Conservation (phyloP, 2,113 vertebrate genomes). For the Choloepus hoffmanni region DNA sequence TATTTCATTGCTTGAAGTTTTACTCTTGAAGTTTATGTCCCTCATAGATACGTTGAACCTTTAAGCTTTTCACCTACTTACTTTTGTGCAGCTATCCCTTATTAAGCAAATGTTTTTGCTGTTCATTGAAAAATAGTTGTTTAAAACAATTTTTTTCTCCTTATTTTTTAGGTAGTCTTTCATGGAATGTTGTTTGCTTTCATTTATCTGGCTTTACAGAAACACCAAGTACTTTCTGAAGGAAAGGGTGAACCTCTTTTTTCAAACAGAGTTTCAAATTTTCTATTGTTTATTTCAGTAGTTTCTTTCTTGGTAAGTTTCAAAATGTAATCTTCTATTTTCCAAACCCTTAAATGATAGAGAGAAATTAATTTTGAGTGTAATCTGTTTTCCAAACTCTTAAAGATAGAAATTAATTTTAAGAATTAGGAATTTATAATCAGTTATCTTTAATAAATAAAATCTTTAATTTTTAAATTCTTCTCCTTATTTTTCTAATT, state of each 20-base stretch:
- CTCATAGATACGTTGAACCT: constrained; percentile 6
- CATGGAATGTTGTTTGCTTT: constrained; percentile 98
- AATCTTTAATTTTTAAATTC: neutral
- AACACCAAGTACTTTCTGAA: constrained; percentile 92
- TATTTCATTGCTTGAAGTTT: constrained; percentile 34
- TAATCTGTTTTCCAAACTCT: constrained; percentile 7
- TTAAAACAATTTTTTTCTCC: constrained; percentile 44
- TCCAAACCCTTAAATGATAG: neutral
- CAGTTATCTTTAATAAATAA: neutral
- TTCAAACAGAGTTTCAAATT: constrained; percentile 92
- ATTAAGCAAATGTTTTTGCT: constrained; percentile 34
- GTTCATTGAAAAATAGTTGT: constrained; percentile 11
- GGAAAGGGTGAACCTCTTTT: constrained; percentile 96
- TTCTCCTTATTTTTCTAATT: neutral
- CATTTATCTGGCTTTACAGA: constrained; percentile 95
- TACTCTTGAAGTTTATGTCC: neutral
- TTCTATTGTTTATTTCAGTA: constrained; percentile 94
- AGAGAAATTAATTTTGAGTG: constrained; percentile 38
- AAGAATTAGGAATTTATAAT: constrained; percentile 16
- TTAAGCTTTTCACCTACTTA: neutral
- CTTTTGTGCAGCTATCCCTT: neutral
- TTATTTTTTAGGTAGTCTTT: constrained; percentile 92
- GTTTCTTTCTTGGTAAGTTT: constrained; percentile 94
- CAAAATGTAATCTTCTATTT: constrained; percentile 46
- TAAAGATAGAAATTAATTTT: constrained; percentile 22